These are phyloP conservation scores for Carcharodon carcharias DNA, from an alignment of 2,797 vertebrate species.

Conservation along the genomic window DNA sequence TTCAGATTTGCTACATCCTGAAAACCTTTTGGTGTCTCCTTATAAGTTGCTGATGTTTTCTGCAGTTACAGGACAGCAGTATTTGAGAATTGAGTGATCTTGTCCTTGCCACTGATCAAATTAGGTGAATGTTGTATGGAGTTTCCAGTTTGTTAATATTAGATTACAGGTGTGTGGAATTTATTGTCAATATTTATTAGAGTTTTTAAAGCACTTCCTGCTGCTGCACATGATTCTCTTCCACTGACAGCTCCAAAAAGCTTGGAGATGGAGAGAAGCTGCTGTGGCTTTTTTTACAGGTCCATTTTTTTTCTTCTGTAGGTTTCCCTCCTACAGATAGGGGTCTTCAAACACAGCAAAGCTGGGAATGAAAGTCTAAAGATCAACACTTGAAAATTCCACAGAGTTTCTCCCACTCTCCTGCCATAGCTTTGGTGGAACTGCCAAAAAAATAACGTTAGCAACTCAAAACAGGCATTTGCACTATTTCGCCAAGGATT, in stretches of 20 bases:
- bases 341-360: neutral
- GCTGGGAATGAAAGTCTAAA: neutral
- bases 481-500: neutral
- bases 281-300: neutral
- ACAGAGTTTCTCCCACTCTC: neutral
- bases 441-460: neutral
- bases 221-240: neutral
- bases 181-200: neutral
- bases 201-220: neutral
- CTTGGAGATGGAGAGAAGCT: neutral
- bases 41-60: neutral
- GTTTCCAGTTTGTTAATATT: neutral
- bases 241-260: neutral
- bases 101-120: too few species aligned
- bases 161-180: neutral
- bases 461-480: neutral
- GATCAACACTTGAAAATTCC: neutral
- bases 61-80: neutral
- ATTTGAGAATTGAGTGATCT: neutral
- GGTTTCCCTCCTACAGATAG: neutral
- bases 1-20: slow-evolving; percentile 26
- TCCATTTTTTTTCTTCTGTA: too few species aligned
- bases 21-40: neutral
- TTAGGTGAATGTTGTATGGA: neutral
- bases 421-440: neutral